Conservation (phyloP, 2,888 invertebrate species). For the Pogonocherus hispidulus region DNA sequence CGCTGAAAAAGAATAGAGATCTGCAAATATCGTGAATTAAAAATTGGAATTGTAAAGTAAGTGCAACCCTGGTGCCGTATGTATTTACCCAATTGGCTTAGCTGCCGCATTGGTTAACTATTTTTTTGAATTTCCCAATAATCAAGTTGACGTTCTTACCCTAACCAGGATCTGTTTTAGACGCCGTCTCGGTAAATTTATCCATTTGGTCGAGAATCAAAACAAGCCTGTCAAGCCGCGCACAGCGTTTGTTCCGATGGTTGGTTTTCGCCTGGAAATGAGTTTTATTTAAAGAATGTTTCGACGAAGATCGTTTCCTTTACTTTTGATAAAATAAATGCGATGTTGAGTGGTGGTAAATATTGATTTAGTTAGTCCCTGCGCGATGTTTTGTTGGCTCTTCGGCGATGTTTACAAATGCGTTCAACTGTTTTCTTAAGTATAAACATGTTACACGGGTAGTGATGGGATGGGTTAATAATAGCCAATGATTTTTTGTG, state of each 20-base stretch:
- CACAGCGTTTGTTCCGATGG: conserved; percentile 22
- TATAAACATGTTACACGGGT: neutral
- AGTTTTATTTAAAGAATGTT: conserved; percentile 18
- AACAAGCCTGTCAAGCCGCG: conserved; percentile 23
- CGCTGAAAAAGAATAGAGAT: too few relatives aligned
- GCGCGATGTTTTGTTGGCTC: conserved; percentile 24
- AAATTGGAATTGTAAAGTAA: too few relatives aligned
- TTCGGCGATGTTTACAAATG: conserved; percentile 14
- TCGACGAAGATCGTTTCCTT: conserved; percentile 15
- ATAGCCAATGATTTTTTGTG: neutral
- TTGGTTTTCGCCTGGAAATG: conserved; percentile 26
- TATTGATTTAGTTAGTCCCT: conserved; percentile 31
- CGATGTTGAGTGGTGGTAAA: conserved; percentile 21
- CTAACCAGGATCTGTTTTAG: too few relatives aligned
- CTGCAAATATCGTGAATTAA: too few relatives aligned
- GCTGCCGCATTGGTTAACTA: too few relatives aligned
- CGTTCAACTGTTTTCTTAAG: conserved; percentile 13
- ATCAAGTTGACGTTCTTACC: too few relatives aligned
- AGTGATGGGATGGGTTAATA: neutral
- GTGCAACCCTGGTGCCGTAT: too few relatives aligned
- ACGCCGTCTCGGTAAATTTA: too few relatives aligned
- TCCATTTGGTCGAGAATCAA: conserved; percentile 5
- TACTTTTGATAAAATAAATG: conserved; percentile 27
- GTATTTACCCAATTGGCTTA: too few relatives aligned
- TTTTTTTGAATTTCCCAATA: too few relatives aligned